Evolutionary conservation across 2,888 invertebrate species (phyloP).

Genomic region (Byasa hedistus): DNA sequence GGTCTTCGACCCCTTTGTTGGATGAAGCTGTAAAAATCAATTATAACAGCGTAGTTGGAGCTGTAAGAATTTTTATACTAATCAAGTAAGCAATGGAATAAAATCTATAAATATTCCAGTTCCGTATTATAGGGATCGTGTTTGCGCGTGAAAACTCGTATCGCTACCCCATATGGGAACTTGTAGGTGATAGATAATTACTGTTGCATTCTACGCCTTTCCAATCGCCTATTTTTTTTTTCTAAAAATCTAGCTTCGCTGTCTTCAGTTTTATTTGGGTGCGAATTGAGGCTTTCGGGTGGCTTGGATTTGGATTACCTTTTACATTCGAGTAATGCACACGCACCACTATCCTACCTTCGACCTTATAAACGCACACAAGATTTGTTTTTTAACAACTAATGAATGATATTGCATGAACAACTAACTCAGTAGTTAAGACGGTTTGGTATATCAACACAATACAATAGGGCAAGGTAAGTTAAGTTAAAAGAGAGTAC

Average conservation of each 20-base stretch:
- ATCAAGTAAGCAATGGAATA: neutral
- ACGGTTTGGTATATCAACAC: constrained; percentile 14
- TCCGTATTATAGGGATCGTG: constrained; percentile 20
- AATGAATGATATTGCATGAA: constrained; percentile 19
- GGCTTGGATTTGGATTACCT: constrained; percentile 6
- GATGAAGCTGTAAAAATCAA: too few relatives aligned
- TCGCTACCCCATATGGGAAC: constrained; percentile 22
- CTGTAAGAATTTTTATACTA: neutral
- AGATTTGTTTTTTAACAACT: constrained; percentile 5
- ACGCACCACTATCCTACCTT: constrained; percentile 8
- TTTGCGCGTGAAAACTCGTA: constrained; percentile 27
- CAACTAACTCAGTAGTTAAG: constrained; percentile 9
- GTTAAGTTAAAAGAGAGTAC: constrained; percentile 25
- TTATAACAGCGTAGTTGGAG: too few relatives aligned
- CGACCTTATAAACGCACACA: neutral
- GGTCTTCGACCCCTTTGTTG: too few relatives aligned
- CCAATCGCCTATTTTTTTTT: constrained; percentile 28
- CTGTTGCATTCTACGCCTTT: constrained; percentile 29
- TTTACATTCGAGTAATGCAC: neutral
- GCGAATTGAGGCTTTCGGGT: constrained; percentile 26
- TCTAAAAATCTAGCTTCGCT: constrained; percentile 6
- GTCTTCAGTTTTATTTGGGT: constrained; percentile 23
- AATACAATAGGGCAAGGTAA: constrained; percentile 16
- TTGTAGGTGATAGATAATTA: constrained; percentile 24
- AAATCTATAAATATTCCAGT: constrained; percentile 10